Conservation (phyloP, 2,797 vertebrate species). For the Australoheros facetus region DNA sequence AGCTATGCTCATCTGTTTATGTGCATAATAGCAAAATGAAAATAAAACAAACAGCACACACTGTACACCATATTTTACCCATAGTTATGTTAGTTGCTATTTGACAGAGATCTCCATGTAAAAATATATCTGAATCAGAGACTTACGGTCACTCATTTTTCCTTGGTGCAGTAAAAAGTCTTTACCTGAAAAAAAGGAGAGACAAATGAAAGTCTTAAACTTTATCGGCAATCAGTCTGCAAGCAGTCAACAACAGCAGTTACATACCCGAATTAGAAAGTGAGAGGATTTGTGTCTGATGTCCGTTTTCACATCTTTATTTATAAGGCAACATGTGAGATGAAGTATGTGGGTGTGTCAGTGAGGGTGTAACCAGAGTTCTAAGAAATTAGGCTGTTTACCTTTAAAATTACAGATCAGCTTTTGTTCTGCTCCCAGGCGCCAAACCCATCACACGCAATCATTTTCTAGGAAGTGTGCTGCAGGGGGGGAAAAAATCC, state of each 20-base stretch:
- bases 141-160: conserved; percentile 61
- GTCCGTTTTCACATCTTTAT: conserved; percentile 17
- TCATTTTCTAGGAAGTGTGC: background rate
- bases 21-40: background rate
- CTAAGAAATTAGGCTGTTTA: too few species aligned
- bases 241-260: background rate
- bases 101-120: background rate
- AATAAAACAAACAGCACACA: background rate
- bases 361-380: background rate
- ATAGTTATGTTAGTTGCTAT: background rate
- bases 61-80: background rate
- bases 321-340: conserved; percentile 31
- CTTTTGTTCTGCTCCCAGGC: background rate
- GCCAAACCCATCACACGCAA: background rate
- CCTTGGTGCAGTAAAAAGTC: background rate
- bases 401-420: background rate
- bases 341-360: conserved; percentile 6
- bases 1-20: too few species aligned
- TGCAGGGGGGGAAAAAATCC: background rate
- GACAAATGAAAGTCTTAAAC: accelerated
- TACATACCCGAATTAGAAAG: conserved; percentile 43
- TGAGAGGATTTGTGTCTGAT: background rate
- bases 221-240: background rate
- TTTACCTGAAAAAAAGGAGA: conserved; percentile 2
- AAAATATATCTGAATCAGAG: background rate